A percentile compares a stretch with the other conserved stretches of the same genome.
These are phyloP conservation scores for Phortica variegata DNA, from an alignment of 1,140 invertebrate species.

Conservation along the genomic window DNA sequence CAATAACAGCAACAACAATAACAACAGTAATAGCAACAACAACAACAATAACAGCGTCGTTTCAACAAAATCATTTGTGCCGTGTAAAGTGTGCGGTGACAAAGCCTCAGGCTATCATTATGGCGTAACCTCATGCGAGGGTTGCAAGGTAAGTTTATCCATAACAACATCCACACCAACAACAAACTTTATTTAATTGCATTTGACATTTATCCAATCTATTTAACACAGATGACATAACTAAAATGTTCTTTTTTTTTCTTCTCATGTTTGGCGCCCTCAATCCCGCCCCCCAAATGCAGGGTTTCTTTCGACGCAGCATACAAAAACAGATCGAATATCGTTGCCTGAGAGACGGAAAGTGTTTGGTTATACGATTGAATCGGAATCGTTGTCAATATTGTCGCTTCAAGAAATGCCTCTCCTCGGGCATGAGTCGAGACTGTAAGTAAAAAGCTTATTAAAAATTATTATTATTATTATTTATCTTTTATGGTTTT, in stretches of 20 bases:
- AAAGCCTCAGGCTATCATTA: slow-evolving; percentile 99
- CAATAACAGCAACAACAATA: slow-evolving; percentile 23
- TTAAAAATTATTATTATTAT: background rate
- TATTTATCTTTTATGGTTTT: background rate
- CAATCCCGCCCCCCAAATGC: slow-evolving; percentile 22
- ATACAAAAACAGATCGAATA: slow-evolving; percentile 99
- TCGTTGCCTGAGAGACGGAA: slow-evolving; percentile 92
- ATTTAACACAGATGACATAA: background rate
- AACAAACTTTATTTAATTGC: too few species aligned
- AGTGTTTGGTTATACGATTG: slow-evolving; percentile 93
- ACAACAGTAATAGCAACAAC: slow-evolving; percentile 59
- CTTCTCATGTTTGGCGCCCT: background rate
- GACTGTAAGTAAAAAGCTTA: slow-evolving; percentile 69
- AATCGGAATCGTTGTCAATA: slow-evolving; percentile 98
- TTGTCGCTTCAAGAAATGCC: slow-evolving; percentile 97
- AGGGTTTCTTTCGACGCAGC: slow-evolving; percentile 83
- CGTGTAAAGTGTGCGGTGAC: slow-evolving; percentile 98
- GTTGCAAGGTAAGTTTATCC: slow-evolving; percentile 95
- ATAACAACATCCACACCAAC: too few species aligned
- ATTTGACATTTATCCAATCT: too few species aligned
- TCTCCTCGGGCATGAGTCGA: slow-evolving; percentile 96
- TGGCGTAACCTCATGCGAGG: slow-evolving; percentile 98
- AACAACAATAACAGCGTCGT: slow-evolving; percentile 62
- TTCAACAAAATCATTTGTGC: slow-evolving; percentile 77
- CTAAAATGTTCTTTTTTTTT: background rate